These are phyloP conservation scores for Atrichornis clamosus DNA, from an alignment of 2,113 vertebrate genomes.

Conservation along the genomic window DNA sequence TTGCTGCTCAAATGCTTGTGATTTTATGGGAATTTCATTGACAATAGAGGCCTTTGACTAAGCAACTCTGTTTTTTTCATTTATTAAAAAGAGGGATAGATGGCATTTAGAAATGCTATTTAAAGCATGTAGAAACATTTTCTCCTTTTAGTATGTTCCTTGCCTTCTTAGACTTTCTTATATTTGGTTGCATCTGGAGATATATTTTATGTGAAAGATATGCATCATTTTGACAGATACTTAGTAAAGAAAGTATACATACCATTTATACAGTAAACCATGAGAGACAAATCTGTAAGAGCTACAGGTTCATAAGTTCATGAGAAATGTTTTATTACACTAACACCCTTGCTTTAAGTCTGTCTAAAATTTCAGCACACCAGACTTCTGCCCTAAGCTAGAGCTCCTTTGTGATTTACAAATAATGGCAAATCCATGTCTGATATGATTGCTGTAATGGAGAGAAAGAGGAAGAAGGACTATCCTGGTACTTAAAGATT, in stretches of 20 bases:
- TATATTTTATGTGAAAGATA: background rate
- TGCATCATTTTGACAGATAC: slow-evolving; percentile 33
- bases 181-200: background rate
- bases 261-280: slow-evolving; percentile 19
- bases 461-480: slow-evolving; percentile 46
- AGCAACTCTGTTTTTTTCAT: background rate
- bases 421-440: slow-evolving; percentile 42
- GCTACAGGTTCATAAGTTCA: slow-evolving; percentile 63
- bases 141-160: background rate
- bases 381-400: slow-evolving; percentile 6
- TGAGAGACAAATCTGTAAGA: slow-evolving; percentile 11
- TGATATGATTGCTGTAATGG: background rate
- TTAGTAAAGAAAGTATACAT: slow-evolving; percentile 1
- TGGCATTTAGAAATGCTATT: background rate
- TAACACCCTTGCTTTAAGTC: slow-evolving; percentile 24
- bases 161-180: background rate
- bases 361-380: slow-evolving; percentile 34
- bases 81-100: background rate
- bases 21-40: background rate
- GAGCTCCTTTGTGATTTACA: slow-evolving; percentile 18
- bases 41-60: background rate
- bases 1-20: background rate
- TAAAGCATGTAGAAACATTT: background rate
- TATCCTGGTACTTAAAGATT: slow-evolving; percentile 2
- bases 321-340: slow-evolving; percentile 54